These are phyloP conservation scores for Seriola dumerili DNA, from an alignment of 2,113 vertebrate species.

Conservation along the genomic window DNA sequence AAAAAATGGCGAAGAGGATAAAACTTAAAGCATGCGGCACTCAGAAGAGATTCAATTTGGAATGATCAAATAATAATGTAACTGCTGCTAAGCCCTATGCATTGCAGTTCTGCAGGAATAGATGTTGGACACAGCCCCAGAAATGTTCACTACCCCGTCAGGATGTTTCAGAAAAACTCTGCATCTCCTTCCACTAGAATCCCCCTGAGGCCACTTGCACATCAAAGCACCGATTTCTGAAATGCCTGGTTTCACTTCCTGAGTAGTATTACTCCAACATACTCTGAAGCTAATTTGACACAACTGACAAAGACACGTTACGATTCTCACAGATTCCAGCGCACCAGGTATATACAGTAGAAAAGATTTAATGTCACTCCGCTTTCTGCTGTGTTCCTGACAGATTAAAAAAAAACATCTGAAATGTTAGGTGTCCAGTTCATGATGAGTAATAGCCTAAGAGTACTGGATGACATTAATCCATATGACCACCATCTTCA, in stretches of 20 bases:
- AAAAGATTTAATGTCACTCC: neutral
- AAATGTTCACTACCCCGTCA: constrained; percentile 56
- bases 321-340: constrained; percentile 14
- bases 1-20: neutral
- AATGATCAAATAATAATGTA: constrained; percentile 13
- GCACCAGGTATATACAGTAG: neutral
- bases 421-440: constrained; percentile 26
- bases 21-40: neutral
- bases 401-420: constrained; percentile 28
- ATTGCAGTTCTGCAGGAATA: constrained; percentile 17
- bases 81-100: neutral
- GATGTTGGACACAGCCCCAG: constrained; percentile 38
- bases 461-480: constrained; percentile 60
- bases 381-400: neutral
- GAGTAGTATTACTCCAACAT: constrained; percentile 47
- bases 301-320: constrained; percentile 45
- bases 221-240: constrained; percentile 66
- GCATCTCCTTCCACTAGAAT: constrained; percentile 62
- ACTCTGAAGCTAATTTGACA: constrained; percentile 58
- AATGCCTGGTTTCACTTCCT: constrained; percentile 57
- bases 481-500: constrained; percentile 44
- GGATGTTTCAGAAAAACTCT: constrained; percentile 65
- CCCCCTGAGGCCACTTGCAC: constrained; percentile 66
- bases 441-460: constrained; percentile 52
- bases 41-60: neutral